These are phyloP conservation scores for Tupiocoris notatus DNA, from an alignment of 2,888 invertebrate species.

Conservation along the genomic window DNA sequence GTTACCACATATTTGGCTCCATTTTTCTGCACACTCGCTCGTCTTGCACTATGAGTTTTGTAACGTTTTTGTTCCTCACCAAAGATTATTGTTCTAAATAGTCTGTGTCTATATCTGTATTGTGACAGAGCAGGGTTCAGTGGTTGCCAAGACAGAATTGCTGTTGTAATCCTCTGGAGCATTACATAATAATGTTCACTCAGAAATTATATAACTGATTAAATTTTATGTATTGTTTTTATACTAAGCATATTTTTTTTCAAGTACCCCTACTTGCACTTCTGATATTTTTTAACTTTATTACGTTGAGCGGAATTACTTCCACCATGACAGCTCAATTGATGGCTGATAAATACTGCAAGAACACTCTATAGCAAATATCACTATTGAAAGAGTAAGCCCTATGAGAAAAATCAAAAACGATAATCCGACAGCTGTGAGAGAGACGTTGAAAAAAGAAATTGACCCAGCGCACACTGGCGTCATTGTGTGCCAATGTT, in stretches of 20 bases:
- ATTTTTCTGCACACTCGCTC: neutral
- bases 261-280: neutral
- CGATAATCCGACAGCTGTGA: slow-evolving; percentile 18
- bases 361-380: neutral
- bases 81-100: neutral
- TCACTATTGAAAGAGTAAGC: neutral
- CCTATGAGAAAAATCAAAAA: slow-evolving; percentile 3
- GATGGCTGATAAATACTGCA: neutral
- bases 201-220: neutral
- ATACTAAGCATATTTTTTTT: neutral
- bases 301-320: neutral
- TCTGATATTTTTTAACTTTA: neutral
- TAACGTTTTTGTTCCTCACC: neutral
- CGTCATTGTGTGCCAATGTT: slow-evolving; percentile 21
- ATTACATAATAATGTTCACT: neutral
- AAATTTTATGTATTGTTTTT: neutral
- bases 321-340: neutral
- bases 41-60: neutral
- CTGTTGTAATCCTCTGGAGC: neutral
- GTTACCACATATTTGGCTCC: neutral
- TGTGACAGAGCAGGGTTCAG: neutral
- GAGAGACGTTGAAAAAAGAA: slow-evolving; percentile 19
- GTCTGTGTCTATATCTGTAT: neutral
- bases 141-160: neutral
- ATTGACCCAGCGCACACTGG: slow-evolving; percentile 37